A percentile compares a stretch with the other conserved stretches of the same genome.
Evolutionary conservation across 2,797 vertebrate genomes (phyloP).

Genomic region (Schizopygopsis pylzovi): DNA sequence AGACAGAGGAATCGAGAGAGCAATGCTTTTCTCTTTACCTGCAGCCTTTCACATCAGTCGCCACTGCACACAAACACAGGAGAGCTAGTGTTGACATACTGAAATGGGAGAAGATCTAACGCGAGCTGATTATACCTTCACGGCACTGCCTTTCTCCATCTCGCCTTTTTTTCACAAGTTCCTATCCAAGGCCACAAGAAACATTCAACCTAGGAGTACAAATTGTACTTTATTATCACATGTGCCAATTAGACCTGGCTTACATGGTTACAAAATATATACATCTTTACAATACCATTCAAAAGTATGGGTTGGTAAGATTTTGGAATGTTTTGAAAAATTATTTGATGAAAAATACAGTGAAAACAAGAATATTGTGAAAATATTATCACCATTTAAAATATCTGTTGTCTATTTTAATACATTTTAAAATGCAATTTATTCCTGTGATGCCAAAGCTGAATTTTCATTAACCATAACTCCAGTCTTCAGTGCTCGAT

Average conservation of each 20-base stretch:
- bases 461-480: not conserved
- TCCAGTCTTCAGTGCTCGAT: not conserved
- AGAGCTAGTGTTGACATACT: slow-evolving; percentile 34
- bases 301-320: not conserved
- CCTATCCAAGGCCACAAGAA: slow-evolving; percentile 9
- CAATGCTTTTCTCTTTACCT: slow-evolving; percentile 22
- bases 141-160: not conserved
- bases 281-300: too few relatives aligned
- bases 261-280: too few relatives aligned
- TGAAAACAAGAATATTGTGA: not conserved
- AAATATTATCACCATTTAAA: not conserved
- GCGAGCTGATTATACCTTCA: slow-evolving; percentile 10
- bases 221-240: not conserved
- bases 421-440: not conserved
- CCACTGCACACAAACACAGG: slow-evolving; percentile 20
- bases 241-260: not conserved
- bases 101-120: slow-evolving; percentile 22
- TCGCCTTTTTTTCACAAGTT: slow-evolving; percentile 3
- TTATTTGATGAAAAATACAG: not conserved
- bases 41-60: slow-evolving; percentile 54
- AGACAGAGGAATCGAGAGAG: slow-evolving; percentile 22
- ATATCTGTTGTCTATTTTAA: not conserved
- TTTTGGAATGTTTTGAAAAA: not conserved
- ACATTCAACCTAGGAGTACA: slow-evolving; percentile 2
- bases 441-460: not conserved